Conservation (phyloP, 2,888 invertebrate genomes). For the Drosophila cognata region DNA sequence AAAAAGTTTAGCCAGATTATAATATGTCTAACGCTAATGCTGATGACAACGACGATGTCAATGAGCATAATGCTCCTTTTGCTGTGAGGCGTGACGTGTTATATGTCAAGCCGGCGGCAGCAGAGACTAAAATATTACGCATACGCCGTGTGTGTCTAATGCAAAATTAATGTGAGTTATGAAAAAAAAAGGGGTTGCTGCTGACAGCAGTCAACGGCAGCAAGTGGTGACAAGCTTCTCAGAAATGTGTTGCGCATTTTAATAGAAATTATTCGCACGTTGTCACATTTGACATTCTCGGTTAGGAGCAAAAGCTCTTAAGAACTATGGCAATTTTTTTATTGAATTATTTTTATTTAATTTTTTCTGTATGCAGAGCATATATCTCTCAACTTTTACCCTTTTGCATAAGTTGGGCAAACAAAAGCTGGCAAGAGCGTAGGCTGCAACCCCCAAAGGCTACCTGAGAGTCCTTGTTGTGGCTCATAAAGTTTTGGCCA, state of each 20-base stretch:
- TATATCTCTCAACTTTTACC: slow-evolving; percentile 4
- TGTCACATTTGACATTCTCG: slow-evolving; percentile 29
- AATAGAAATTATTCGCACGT: slow-evolving; percentile 60
- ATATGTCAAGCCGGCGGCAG: slow-evolving; percentile 46
- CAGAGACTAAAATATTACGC: slow-evolving; percentile 49
- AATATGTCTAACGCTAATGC: slow-evolving; percentile 68
- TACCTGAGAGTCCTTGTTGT: slow-evolving; percentile 8
- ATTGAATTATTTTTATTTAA: slow-evolving; percentile 68
- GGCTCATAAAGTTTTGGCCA: slow-evolving; percentile 37
- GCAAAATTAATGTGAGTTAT: slow-evolving; percentile 40
- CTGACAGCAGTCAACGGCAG: background rate
- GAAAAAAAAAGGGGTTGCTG: slow-evolving; percentile 50
- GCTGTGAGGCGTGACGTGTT: slow-evolving; percentile 27
- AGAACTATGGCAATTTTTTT: slow-evolving; percentile 22
- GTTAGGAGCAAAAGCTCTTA: slow-evolving; percentile 21
- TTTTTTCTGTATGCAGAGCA: slow-evolving; percentile 1
- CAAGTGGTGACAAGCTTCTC: slow-evolving; percentile 53
- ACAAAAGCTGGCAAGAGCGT: slow-evolving; percentile 10
- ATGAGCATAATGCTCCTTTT: slow-evolving; percentile 38
- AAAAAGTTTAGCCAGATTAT: slow-evolving; percentile 51
- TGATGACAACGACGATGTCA: slow-evolving; percentile 54
- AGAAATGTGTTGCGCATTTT: slow-evolving; percentile 63
- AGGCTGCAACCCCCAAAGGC: slow-evolving; percentile 8
- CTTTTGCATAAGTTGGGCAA: slow-evolving; percentile 28
- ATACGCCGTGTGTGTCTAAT: slow-evolving; percentile 53